Evolutionary conservation across 2,113 vertebrate genomes (phyloP), one percentile per base, ranked within the genome.

Genomic region (Mastomys natalensis): DNA sequence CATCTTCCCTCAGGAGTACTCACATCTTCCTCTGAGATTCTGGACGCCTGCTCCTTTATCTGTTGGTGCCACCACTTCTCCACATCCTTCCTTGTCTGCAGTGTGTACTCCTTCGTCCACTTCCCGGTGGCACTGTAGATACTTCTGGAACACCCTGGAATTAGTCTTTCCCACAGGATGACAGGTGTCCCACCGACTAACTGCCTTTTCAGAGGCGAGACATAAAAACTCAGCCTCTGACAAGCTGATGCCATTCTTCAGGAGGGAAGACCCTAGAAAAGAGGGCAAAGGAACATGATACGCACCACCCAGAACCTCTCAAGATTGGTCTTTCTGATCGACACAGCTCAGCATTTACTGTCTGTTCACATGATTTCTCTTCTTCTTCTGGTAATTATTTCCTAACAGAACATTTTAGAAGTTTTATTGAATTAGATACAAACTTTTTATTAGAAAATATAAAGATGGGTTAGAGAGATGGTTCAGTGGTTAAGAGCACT

Each of bases 51-150:
- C 1, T 99, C 98, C 98, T 99, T 99, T 94, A 99, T 98, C 88
- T 98, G 98, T 1, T 98, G 98, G 55, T 98, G 98, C 99, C 99
- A 99, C 99, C 99, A 99, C 43, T 92, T 98, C 97, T 99, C 99
- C 21, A 99, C 99, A 94, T 95, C 98, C 91, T 97, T 98, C 26
- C 99, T 99, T 11, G 99, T 99, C 96, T 99, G 99, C 1, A 98
- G 62, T 4, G 97, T 98, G 90, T 99, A 99, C 60, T 96, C 98
- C 87, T 98, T 99, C 16, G 99, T 99, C 99, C 99, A 99, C 64
- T 98, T 98, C 6, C 99, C 99, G 0, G 99, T 99, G 98, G 99
- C 99, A 76, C 99, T 99, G 97, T 99, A 99, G 97, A 99, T 98
- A 73, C 97, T 97, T 93, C 99, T 98, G 95, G 85, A 72, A 82